phyloP scores from a whole-genome alignment of 2,888 invertebrate species.

The Andrena bucephala region DNA sequence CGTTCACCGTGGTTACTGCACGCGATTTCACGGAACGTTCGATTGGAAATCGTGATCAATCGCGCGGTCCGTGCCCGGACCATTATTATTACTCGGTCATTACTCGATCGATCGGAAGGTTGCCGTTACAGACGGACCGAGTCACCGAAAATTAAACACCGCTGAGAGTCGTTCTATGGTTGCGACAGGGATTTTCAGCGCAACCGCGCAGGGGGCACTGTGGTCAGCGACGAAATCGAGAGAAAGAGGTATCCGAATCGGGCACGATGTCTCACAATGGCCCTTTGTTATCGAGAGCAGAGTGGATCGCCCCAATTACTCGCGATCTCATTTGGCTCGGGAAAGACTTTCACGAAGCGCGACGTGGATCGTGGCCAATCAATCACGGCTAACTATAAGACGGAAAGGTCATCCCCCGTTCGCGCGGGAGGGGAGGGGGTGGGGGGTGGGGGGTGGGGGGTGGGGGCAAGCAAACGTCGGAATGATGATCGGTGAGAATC shows the following conservation, averaged over 20 bases:
- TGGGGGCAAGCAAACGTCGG: neutral
- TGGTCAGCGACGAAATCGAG: conserved; percentile 3
- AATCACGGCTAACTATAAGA: conserved; percentile 18
- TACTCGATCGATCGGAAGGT: conserved; percentile 41
- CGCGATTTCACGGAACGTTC: conserved; percentile 41
- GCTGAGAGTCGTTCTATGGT: neutral
- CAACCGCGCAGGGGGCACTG: neutral
- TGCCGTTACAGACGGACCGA: conserved; percentile 11
- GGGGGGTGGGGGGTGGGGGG: too few relatives aligned
- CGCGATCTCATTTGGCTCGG: conserved; percentile 24
- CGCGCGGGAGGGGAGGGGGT: too few relatives aligned
- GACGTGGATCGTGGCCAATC: conserved; percentile 41
- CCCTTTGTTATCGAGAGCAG: conserved; percentile 15
- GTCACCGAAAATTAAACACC: conserved; percentile 40
- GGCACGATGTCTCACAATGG: conserved; percentile 5
- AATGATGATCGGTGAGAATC: neutral
- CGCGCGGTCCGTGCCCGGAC: conserved; percentile 12
- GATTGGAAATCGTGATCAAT: conserved; percentile 61
- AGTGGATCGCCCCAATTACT: conserved; percentile 34
- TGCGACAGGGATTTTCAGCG: conserved; percentile 8
- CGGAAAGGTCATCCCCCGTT: too few relatives aligned
- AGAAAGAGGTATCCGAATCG: neutral
- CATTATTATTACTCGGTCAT: conserved; percentile 43
- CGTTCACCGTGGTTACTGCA: neutral
- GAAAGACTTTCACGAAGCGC: conserved; percentile 26